A percentile compares a stretch with the other conserved stretches of the same genome.
Conservation (phyloP, 2,113 vertebrate species). For the Solea senegalensis region DNA sequence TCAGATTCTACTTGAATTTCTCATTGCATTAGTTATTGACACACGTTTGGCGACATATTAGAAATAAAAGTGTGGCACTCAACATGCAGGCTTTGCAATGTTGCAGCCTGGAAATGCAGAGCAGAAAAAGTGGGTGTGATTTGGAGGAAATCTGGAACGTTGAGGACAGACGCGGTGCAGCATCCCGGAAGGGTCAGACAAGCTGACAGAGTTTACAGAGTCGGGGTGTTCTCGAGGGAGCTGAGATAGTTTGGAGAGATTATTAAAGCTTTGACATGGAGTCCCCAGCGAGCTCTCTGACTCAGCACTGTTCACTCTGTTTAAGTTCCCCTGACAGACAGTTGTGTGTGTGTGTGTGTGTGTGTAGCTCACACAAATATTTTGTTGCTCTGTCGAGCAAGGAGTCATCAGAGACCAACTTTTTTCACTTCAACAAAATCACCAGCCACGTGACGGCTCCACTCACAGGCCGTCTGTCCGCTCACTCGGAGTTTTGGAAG, state of each 20-base stretch:
- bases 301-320: conserved; percentile 13
- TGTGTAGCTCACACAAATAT: not conserved
- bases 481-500: not conserved
- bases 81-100: no score
- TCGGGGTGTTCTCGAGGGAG: not conserved
- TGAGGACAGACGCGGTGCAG: conserved; percentile 15
- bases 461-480: not conserved
- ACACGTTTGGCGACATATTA: no score
- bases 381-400: conserved; percentile 5
- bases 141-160: conserved; percentile 1
- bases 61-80: no score
- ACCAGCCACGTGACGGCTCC: not conserved
- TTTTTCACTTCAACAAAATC: conserved; percentile 30
- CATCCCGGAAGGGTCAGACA: conserved; percentile 7
- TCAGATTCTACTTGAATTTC: no score
- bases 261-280: conserved; percentile 17
- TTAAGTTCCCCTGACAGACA: conserved; percentile 6
- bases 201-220: not conserved
- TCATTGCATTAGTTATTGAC: no score
- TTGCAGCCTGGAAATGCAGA: not conserved
- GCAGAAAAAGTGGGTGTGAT: not conserved
- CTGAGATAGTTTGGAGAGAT: conserved; percentile 38
- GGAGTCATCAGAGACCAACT: conserved; percentile 6
- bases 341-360: not conserved
- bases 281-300: conserved; percentile 25